These are phyloP conservation scores for Panthera uncia DNA, from an alignment of 2,113 vertebrate genomes.

Conservation along the genomic window DNA sequence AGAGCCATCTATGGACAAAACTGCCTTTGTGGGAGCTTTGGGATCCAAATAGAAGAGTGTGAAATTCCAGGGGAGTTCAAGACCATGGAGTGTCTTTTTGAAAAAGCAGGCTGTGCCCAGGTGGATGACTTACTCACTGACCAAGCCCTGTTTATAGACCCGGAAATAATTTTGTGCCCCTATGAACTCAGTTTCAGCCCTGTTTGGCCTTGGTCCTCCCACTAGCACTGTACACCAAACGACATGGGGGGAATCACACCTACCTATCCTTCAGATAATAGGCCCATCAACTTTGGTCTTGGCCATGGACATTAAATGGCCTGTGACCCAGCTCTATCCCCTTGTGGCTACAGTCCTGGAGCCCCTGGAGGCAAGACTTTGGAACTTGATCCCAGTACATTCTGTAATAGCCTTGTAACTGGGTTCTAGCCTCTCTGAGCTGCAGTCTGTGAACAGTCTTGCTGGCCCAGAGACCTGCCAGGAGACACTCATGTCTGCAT, in stretches of 20 bases:
- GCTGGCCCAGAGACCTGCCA: not conserved
- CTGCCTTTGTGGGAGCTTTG: not conserved
- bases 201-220: not conserved
- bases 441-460: not conserved
- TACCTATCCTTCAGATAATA: not conserved
- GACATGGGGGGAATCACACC: not conserved
- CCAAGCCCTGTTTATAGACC: not conserved
- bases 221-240: not conserved
- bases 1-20: not conserved
- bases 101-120: not conserved
- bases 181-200: not conserved
- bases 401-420: not conserved
- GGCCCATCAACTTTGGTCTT: not conserved
- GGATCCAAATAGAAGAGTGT: not conserved
- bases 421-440: not conserved
- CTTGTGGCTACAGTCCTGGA: not conserved
- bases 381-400: not conserved
- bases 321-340: not conserved
- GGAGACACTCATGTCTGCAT: not conserved
- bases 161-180: not conserved
- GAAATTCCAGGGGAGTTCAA: not conserved
- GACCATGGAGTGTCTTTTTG: not conserved
- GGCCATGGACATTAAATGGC: not conserved
- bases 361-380: not conserved
- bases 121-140: not conserved